Percentiles rank a stretch among this genome's conserved stretches.
phyloP scores from a whole-genome alignment of 2,113 vertebrate species.

The Morone chrysops region DNA sequence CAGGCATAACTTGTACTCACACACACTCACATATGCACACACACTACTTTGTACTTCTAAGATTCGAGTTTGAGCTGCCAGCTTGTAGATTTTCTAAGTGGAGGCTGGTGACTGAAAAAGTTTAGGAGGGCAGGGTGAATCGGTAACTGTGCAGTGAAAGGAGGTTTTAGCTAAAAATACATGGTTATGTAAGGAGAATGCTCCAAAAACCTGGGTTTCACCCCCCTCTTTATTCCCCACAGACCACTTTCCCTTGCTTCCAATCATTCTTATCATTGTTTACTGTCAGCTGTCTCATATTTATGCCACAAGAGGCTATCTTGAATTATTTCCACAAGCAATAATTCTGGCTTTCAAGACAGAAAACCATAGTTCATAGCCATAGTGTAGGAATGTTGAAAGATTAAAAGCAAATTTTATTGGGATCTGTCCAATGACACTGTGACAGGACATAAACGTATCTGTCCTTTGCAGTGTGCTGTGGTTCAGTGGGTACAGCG shows the following conservation, averaged over 20 bases:
- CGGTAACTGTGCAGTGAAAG: constrained; percentile 17
- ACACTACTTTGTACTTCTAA: constrained; percentile 27
- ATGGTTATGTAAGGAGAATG: constrained; percentile 24
- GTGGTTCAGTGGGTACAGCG: constrained; percentile 32
- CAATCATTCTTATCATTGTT: constrained; percentile 32
- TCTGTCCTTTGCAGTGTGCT: constrained; percentile 14
- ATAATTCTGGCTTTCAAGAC: not conserved
- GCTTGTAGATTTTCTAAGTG: constrained; percentile 35
- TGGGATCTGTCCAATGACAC: constrained; percentile 27
- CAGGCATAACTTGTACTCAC: constrained; percentile 10
- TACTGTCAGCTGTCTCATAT: constrained; percentile 5
- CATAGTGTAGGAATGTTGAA: not conserved
- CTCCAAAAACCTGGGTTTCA: constrained; percentile 25
- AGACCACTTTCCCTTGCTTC: constrained; percentile 7
- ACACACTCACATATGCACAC: not conserved
- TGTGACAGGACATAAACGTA: constrained; percentile 37
- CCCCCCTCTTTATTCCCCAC: not conserved
- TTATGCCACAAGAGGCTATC: constrained; percentile 16
- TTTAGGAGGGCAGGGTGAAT: constrained; percentile 30
- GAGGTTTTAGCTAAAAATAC: constrained; percentile 37
- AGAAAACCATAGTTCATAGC: not conserved
- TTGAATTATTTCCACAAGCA: constrained; percentile 13
- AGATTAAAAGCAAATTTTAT: constrained; percentile 48
- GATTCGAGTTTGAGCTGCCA: constrained; percentile 23
- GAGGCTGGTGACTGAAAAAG: constrained; percentile 32